These are phyloP conservation scores for Hippocampus barbouri DNA, from an alignment of 2,113 vertebrate genomes.

Conservation along the genomic window DNA sequence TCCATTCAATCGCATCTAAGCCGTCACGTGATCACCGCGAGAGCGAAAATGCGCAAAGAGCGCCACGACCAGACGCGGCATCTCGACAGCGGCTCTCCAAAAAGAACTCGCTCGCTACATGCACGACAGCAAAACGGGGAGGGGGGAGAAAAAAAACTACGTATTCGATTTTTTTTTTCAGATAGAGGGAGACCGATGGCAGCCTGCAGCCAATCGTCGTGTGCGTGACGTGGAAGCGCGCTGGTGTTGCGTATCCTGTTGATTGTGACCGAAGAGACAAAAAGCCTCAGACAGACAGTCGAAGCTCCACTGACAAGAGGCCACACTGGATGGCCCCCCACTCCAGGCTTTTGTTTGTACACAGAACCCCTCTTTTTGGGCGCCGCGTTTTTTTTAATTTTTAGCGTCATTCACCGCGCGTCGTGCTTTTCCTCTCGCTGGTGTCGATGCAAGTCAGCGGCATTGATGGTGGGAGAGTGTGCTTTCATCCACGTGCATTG, in stretches of 20 bases:
- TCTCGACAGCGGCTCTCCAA: neutral
- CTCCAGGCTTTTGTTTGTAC: conserved; percentile 28
- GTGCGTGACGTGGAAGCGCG: conserved; percentile 26
- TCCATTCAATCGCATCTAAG: neutral
- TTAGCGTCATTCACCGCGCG: neutral
- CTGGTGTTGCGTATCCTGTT: conserved; percentile 46
- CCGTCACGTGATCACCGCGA: neutral
- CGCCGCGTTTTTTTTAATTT: conserved; percentile 21
- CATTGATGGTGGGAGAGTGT: conserved; percentile 66
- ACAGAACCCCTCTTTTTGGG: conserved; percentile 41
- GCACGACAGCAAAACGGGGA: neutral
- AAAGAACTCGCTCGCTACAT: neutral
- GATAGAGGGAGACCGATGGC: neutral
- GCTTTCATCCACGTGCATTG: conserved; percentile 74
- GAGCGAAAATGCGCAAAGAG: conserved; percentile 1
- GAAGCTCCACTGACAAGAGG: conserved; percentile 19
- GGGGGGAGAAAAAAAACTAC: neutral
- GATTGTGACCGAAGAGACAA: conserved; percentile 33
- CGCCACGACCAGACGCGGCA: neutral
- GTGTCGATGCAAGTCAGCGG: conserved; percentile 54
- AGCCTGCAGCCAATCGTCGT: conserved; percentile 22
- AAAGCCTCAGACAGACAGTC: conserved; percentile 20
- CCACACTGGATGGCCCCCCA: conserved; percentile 38
- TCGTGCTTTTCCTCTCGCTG: conserved; percentile 55
- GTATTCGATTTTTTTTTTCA: neutral